Evolutionary conservation across 2,888 invertebrate genomes (phyloP).

Genomic region (Sinhomidia bicolor): DNA sequence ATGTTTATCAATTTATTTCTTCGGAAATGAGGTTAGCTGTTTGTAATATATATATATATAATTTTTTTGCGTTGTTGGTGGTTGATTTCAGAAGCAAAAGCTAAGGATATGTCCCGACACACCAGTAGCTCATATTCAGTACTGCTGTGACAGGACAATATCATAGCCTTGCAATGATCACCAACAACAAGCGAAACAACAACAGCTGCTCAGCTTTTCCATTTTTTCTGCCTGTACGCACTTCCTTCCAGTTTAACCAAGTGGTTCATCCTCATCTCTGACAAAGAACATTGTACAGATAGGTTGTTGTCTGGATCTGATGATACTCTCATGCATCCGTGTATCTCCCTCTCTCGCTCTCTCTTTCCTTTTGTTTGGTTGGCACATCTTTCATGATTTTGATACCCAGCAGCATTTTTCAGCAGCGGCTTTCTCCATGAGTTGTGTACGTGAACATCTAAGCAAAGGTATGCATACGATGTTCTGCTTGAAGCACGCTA

Average conservation of each 20-base stretch:
- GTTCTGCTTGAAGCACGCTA: no score
- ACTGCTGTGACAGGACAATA: conserved; percentile 99
- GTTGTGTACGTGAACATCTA: no score
- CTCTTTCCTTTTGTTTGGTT: no score
- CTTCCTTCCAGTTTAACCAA: neutral
- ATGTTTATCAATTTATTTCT: no score
- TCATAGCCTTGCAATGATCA: conserved; percentile 85
- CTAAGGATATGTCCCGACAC: conserved; percentile 94
- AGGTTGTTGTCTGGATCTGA: conserved; percentile 34
- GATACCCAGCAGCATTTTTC: no score
- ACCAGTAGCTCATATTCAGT: conserved; percentile 92
- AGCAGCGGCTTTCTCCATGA: no score
- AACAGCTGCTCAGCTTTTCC: conserved; percentile 57
- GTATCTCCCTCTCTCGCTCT: neutral
- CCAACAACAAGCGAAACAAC: conserved; percentile 61
- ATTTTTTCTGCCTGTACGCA: conserved; percentile 15
- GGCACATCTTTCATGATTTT: no score
- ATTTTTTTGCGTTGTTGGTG: conserved; percentile 38
- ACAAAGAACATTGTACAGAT: neutral
- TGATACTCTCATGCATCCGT: conserved; percentile 9
- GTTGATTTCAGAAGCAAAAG: conserved; percentile 80
- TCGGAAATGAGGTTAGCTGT: neutral
- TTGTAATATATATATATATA: neutral
- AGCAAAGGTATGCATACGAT: no score
- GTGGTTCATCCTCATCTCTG: neutral